Conservation (phyloP, 2,113 vertebrate species). For the Sceloporus undulatus region DNA sequence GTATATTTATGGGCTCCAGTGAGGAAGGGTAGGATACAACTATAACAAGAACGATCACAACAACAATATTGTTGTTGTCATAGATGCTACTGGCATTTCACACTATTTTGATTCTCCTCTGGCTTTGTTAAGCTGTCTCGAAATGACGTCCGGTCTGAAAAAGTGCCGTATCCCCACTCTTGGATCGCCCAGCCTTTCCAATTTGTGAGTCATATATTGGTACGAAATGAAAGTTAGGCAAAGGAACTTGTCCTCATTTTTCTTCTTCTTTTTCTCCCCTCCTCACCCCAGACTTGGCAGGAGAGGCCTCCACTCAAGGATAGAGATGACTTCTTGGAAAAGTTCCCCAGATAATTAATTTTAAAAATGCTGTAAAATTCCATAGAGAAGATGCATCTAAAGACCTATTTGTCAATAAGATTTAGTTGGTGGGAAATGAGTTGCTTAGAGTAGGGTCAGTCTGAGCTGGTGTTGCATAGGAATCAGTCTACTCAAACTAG, state of each 20-base stretch:
- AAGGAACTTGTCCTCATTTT: neutral
- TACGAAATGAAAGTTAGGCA: neutral
- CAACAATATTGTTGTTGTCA: neutral
- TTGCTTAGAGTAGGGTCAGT: neutral
- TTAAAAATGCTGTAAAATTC: neutral
- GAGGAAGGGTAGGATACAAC: too few relatives aligned
- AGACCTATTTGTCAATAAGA: constrained; percentile 1
- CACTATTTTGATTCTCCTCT: too few relatives aligned
- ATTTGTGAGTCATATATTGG: neutral
- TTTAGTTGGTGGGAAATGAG: neutral
- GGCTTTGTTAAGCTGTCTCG: neutral
- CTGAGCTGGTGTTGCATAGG: neutral
- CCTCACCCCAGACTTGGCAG: neutral
- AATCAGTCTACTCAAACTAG: neutral
- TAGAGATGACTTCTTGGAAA: constrained; percentile 9
- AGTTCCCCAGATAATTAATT: neutral
- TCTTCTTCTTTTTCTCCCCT: neutral
- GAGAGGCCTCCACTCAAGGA: neutral
- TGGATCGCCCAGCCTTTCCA: neutral
- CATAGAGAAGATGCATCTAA: neutral
- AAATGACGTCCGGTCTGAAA: neutral
- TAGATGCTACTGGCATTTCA: neutral
- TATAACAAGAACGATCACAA: too few relatives aligned
- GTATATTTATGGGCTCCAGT: neutral
- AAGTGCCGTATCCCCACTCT: neutral